Evolutionary conservation across 1,140 invertebrate genomes (phyloP).

Genomic region (Brachystomella parvula): DNA sequence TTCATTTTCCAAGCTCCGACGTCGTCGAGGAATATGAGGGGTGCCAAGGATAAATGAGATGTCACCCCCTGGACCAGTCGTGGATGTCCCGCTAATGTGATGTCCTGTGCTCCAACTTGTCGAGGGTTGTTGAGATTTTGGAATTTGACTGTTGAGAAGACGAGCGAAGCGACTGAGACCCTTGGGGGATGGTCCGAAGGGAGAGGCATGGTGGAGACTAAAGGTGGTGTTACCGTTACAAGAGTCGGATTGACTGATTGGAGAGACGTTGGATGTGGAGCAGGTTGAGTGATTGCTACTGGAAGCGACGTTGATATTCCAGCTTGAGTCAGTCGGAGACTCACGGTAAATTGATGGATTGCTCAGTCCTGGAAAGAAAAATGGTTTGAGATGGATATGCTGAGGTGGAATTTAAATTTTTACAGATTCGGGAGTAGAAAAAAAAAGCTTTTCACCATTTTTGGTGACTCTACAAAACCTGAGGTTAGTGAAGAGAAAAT

Average conservation of each 20-base stretch:
- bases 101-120: neutral
- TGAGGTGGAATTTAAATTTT: no score
- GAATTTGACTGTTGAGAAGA: conserved; percentile 49
- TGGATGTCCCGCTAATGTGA: neutral
- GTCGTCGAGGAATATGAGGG: conserved; percentile 9
- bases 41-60: conserved; percentile 42
- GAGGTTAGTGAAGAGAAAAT: neutral
- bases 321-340: neutral
- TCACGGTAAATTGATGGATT: conserved; percentile 18
- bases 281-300: neutral
- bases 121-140: neutral
- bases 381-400: no score
- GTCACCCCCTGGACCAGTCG: neutral
- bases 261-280: conserved; percentile 5
- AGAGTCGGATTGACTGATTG: neutral
- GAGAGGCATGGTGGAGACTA: neutral
- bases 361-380: conserved; percentile 16
- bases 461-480: no score
- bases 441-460: no score
- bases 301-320: neutral
- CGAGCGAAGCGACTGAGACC: conserved; percentile 58
- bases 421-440: no score
- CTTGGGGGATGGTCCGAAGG: conserved; percentile 37
- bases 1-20: conserved; percentile 23
- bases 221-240: neutral